Conservation (phyloP, 2,797 vertebrate genomes). For the Sarcoramphus papa region DNA sequence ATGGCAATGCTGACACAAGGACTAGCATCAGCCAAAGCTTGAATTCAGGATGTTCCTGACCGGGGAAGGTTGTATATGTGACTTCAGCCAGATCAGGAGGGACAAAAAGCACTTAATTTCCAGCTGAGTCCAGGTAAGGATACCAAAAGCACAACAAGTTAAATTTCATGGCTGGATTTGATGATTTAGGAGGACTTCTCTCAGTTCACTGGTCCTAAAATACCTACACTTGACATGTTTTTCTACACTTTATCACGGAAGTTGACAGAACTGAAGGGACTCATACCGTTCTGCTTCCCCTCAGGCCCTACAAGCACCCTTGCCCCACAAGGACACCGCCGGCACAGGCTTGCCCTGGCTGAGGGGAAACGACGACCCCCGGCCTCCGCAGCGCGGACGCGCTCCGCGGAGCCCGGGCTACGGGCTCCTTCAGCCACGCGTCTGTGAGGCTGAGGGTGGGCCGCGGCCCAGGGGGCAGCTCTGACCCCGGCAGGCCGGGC, state of each 20-base stretch:
- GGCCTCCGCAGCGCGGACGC: too few relatives aligned
- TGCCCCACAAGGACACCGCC: accelerated
- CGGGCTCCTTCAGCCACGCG: neutral
- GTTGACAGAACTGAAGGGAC: accelerated
- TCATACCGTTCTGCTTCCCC: accelerated
- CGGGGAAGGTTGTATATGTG: accelerated
- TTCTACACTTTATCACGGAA: accelerated
- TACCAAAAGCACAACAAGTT: neutral
- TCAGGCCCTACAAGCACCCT: neutral
- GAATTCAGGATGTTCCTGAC: neutral
- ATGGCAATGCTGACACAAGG: neutral
- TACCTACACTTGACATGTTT: accelerated
- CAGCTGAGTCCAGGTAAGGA: neutral
- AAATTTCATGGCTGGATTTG: neutral
- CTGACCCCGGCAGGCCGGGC: too few relatives aligned
- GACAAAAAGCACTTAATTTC: neutral
- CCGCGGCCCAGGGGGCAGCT: neutral
- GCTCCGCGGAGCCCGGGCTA: accelerated
- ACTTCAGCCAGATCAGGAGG: neutral
- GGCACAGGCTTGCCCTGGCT: accelerated
- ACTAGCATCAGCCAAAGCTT: neutral
- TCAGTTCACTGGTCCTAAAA: neutral
- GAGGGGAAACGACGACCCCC: neutral
- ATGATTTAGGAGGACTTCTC: neutral
- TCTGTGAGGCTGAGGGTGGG: accelerated